Conservation (phyloP, 1,140 invertebrate species). For the Capitella teleta region DNA sequence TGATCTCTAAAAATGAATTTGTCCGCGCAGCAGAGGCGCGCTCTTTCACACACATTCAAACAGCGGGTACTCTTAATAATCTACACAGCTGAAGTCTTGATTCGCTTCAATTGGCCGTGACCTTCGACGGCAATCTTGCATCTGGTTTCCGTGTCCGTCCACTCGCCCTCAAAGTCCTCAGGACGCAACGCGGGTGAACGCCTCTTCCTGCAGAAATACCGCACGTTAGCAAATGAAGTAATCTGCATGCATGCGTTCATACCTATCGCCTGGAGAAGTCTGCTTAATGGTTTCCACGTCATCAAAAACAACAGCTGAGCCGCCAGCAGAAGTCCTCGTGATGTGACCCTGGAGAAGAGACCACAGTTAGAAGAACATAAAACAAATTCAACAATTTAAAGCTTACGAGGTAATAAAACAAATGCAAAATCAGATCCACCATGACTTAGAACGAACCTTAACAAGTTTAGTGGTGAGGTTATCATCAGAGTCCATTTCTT, state of each 20-base stretch:
- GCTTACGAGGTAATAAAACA: not conserved
- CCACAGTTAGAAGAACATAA: slow-evolving; percentile 16
- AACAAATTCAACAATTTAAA: not conserved
- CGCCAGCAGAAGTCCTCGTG: slow-evolving; percentile 79
- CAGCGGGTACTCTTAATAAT: no score
- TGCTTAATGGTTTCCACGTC: slow-evolving; percentile 87
- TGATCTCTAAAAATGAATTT: no score
- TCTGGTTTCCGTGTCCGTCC: slow-evolving; percentile 32
- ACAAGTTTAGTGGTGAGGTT: slow-evolving; percentile 84
- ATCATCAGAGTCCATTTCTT: slow-evolving; percentile 79
- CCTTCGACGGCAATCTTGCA: slow-evolving; percentile 31
- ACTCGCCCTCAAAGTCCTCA: slow-evolving; percentile 25
- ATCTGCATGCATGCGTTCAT: not conserved
- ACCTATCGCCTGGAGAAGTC: slow-evolving; percentile 54
- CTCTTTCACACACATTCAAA: no score
- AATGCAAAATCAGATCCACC: not conserved
- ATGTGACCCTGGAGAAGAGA: slow-evolving; percentile 67
- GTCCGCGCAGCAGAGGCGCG: no score
- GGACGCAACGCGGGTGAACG: not conserved
- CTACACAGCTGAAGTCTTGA: no score
- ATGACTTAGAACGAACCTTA: slow-evolving; percentile 51
- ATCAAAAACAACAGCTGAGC: slow-evolving; percentile 87
- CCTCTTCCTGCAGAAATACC: slow-evolving; percentile 7
- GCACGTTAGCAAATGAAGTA: not conserved
- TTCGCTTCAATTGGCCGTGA: no score